Evolutionary conservation across 2,888 invertebrate species (phyloP), one percentile per base, ranked within the genome.

Genomic region (Aphidoletes aphidimyza): DNA sequence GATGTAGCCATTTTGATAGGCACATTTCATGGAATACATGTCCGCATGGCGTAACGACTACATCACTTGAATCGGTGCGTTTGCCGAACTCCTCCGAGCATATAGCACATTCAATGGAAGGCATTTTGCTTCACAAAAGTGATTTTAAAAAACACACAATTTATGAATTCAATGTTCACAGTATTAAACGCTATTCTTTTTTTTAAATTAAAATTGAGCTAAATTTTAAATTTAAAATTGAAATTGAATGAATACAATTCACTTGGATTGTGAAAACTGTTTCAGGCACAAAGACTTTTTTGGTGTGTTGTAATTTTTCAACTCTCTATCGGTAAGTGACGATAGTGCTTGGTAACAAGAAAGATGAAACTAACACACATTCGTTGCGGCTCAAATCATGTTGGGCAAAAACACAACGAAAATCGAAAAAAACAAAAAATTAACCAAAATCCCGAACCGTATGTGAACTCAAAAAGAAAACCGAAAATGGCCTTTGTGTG

Each of bases 1-100:
- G 30, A 22, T 81, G 37, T 1, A 81, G 81, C 81, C 81, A 81
- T 81, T 81, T 81, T 81, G 81, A 81, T 37, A 81, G 81, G n/a
- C 81, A 81, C 8, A 37, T 0, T 81, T 81, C 81, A 22, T 81
- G 81, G n/a, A 37, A 81, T 37, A 81, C 37, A 37, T 81, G 81
- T 14, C 81, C 81, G n/a, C 81, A 81, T 81, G 81, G 37, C 8
- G 81, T 81, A 37, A n/a, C 37, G 22, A 81, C 11, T n/a, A 81
- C 37, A 22, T 19, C 81, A 37, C 81, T 81, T 1, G 81, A 19
- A 37, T 81, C 81, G n/a, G 19, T 81, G 1, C 37, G 81, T 37
- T 81, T 37, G 37, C 81, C 81, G n/a, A 81, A 81, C 37, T 81
- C 81, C 22, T 81, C 81, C 1, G 81, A 37, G n/a, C 81, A 81